Percentiles rank a stretch among this genome's conserved stretches.
These are phyloP conservation scores for Hydra vulgaris DNA, from an alignment of 30 jellyfish, hydroid and myxozoan species.

Conservation along the genomic window DNA sequence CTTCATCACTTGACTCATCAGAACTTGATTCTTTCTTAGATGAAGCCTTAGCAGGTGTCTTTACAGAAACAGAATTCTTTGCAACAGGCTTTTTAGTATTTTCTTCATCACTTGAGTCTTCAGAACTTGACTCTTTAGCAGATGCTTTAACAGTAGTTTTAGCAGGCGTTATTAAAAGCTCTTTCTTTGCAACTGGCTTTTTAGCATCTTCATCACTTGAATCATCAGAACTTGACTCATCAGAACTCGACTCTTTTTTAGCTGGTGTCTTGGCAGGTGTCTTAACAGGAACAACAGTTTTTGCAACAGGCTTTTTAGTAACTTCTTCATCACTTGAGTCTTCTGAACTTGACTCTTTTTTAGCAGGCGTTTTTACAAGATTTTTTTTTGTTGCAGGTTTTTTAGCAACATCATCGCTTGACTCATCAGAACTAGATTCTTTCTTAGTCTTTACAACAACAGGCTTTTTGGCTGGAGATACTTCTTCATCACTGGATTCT, in stretches of 20 bases:
- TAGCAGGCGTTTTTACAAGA: no score
- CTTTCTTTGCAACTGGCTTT: slow-evolving; percentile 3
- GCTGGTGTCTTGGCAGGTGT: slow-evolving; percentile 4
- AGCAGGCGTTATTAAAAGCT: background rate
- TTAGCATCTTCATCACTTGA: slow-evolving; percentile 11
- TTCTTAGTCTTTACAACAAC: background rate
- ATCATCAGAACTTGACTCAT: slow-evolving; percentile 21
- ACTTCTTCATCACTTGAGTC: background rate
- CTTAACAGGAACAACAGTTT: background rate
- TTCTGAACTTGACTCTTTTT: slow-evolving; percentile 28
- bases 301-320: background rate
- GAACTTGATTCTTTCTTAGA: slow-evolving; percentile 22
- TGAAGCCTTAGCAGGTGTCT: background rate
- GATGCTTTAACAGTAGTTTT: background rate
- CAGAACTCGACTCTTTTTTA: slow-evolving; percentile 22
- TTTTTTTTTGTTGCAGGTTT: background rate
- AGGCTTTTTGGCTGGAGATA: background rate
- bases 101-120: slow-evolving; percentile 30
- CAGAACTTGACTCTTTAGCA: background rate
- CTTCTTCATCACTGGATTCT: slow-evolving; percentile 36
- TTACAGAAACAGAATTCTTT: slow-evolving; percentile 2
- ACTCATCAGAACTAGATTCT: slow-evolving; percentile 18
- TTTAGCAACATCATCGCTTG: slow-evolving; percentile 9
- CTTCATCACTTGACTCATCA: background rate
- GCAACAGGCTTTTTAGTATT: slow-evolving; percentile 15